These are phyloP conservation scores for Ecdyonurus torrentis DNA, from an alignment of 2,888 invertebrate genomes.

Conservation along the genomic window DNA sequence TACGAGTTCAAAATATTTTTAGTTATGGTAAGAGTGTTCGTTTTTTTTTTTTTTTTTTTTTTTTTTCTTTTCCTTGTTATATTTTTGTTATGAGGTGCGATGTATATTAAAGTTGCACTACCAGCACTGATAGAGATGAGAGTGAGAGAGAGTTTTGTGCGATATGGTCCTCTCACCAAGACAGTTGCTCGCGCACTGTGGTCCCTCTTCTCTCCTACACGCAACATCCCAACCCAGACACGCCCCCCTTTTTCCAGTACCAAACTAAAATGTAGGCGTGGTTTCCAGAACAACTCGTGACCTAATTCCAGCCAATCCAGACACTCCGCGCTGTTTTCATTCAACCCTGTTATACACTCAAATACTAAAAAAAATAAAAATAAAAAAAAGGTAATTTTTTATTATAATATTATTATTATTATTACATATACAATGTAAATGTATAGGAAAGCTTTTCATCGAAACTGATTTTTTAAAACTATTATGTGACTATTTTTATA, in stretches of 20 bases:
- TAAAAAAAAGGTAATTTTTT: too few species aligned
- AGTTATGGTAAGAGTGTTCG: too few species aligned
- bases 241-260: not conserved
- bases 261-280: not conserved
- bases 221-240: not conserved
- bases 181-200: not conserved
- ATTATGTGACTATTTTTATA: too few species aligned
- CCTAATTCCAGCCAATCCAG: not conserved
- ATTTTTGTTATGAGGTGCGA: too few species aligned
- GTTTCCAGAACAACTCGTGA: not conserved
- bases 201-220: not conserved
- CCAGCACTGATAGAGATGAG: not conserved
- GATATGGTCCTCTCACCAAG: not conserved
- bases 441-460: too few species aligned
- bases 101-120: not conserved
- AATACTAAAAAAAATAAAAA: too few species aligned
- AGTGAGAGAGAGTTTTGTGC: not conserved
- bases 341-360: not conserved
- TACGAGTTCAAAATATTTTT: not conserved
- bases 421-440: too few species aligned
- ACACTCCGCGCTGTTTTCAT: not conserved
- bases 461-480: too few species aligned
- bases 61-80: too few species aligned
- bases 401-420: too few species aligned
- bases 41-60: too few species aligned